Evolutionary conservation across 2,888 invertebrate genomes (phyloP), one percentile per base, ranked within the genome.

Genomic region (Drosophila emarginata): DNA sequence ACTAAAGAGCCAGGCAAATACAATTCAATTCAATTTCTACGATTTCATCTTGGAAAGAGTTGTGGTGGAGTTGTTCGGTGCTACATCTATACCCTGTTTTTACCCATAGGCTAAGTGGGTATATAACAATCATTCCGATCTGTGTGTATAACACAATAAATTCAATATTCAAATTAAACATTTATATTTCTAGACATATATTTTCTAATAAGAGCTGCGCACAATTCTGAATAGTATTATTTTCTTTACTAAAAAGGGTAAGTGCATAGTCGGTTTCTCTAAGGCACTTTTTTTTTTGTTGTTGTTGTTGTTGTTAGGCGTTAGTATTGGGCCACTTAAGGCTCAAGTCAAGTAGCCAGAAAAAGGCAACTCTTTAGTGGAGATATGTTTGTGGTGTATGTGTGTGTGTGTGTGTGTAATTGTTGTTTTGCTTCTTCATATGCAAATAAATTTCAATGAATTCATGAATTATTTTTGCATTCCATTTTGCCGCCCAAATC

Each of bases 361-460:
- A 45, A 63, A 61, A 57, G 26, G 40, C 32, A 57, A 65, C 45
- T 39, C 52, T 23, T 36, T 67, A 28, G 37, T 57, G 40, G 21
- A 36, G 32, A 61, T 39, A 67, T 61, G n/a, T n/a, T n/a, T n/a
- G n/a, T n/a, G n/a, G n/a, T n/a, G n/a, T n/a, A n/a, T n/a, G n/a
- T n/a, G n/a, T 40, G 56, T 51, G 57, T 23, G 26, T 36, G 28
- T 40, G 51, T 56, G 57, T 51, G 51, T 15, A 23, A 64, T 57
- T 59, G 72, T 63, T 18, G 6, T 64, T 51, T 62, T 58, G 18
- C 54, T 58, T 58, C 52, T 63, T 59, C 64, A 64, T 73, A 65
- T 78, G 76, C 75, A 72, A 79, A 83, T 84, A 86, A 86, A 85
- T 88, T 88, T 86, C 76, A 86, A 85, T 83, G 87, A 88, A 87